Evolutionary conservation across 2,797 vertebrate species (phyloP), one percentile per base, ranked within the genome.

Genomic region (Lacerta agilis): DNA sequence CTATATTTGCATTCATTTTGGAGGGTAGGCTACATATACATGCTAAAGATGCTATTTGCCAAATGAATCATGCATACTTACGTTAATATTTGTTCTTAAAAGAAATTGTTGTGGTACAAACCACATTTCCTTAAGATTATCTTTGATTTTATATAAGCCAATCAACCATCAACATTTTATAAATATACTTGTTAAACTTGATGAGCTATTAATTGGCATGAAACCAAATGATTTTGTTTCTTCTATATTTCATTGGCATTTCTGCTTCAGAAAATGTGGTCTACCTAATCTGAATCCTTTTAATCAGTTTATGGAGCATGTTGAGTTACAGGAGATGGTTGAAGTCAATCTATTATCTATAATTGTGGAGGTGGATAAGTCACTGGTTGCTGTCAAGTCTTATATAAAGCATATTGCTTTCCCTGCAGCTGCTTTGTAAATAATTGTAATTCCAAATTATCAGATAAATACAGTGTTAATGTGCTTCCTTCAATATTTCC

Each of bases 221-320:
- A 20, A 79, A 55, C 75, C 8, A 29, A 27, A 8, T 79, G 66
- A 66, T 85, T 78, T 86, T 78, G 43, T 20, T 3, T 66, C 41
- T 45, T 69, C 13, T n/a, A 43, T 20, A 27, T 49, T 88, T 75
- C 20, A 17, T 45, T 73, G 64, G 10, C 13, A 43, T 6, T 45
- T 18, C 61, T 55, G 1, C 81, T 72, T n/a, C 72, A 23, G 20
- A 84, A 73, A 3, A 41, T 89, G 69, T 43, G n/a, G 69, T 87
- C 83, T 87, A 49, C 85, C 61, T 86, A 25, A 49, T 72, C 85
- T 87, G 55, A 85, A 85, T 89, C 78, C 86, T 27, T 64, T 25
- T 55, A 67, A 23, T 45, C 36, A 78, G 69, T 49, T 49, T 77
- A 69, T 83, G 36, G 78, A 89, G 27, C 66, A 17, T 69, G 77